These are phyloP conservation scores for Diprion similis DNA, from an alignment of 1,140 invertebrate genomes.

Conservation along the genomic window DNA sequence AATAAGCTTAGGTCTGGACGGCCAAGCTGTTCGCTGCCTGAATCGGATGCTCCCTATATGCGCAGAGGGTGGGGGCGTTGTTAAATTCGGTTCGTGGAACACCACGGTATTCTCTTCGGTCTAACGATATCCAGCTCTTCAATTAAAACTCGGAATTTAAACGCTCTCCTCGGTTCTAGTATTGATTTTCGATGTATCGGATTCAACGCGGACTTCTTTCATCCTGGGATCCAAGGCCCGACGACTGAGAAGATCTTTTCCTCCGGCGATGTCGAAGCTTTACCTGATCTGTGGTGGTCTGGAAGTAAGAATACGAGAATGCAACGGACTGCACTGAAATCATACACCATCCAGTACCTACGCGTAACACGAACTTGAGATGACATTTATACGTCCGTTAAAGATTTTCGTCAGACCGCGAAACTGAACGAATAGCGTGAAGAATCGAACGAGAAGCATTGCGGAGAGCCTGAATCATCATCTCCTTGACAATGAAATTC, in stretches of 20 bases:
- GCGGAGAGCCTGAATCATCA: slow-evolving; percentile 4
- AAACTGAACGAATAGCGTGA: not conserved
- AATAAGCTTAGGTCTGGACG: slow-evolving; percentile 7
- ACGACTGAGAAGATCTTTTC: not conserved
- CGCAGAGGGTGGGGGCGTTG: not conserved
- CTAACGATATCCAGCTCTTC: slow-evolving; percentile 9
- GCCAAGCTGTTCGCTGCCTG: not conserved
- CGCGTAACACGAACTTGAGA: too few species aligned
- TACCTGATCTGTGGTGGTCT: too few species aligned
- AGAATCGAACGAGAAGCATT: not conserved
- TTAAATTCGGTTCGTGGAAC: slow-evolving; percentile 20
- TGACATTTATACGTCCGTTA: too few species aligned
- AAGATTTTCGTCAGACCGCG: too few species aligned
- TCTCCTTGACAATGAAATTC: slow-evolving; percentile 40
- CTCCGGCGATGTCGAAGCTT: not conserved
- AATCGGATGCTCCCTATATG: not conserved
- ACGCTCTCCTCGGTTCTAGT: not conserved
- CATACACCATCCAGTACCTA: too few species aligned
- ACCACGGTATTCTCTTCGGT: slow-evolving; percentile 1
- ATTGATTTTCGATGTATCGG: slow-evolving; percentile 5
- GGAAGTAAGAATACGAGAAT: too few species aligned
- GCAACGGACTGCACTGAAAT: too few species aligned
- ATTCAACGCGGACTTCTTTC: not conserved
- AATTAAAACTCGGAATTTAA: slow-evolving; percentile 7
- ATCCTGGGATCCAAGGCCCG: not conserved